Evolutionary conservation across 2,113 vertebrate species (phyloP), one percentile per base, ranked within the genome.

Genomic region (Antennarius striatus): DNA sequence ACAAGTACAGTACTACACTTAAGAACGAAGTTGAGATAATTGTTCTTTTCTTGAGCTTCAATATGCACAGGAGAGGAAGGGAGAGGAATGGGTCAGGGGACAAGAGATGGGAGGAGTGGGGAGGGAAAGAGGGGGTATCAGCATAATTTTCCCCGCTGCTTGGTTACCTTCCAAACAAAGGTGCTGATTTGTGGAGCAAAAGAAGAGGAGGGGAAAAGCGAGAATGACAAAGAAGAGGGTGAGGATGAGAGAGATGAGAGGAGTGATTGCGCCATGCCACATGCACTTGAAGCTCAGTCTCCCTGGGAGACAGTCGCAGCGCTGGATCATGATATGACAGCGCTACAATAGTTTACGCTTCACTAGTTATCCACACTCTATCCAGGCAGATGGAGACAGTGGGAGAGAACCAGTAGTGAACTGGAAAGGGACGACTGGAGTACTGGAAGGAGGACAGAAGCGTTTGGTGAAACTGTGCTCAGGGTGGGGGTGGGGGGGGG

Each of bases 81-180:
- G 60, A 52, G 64, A 84, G 59, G 55, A 68, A 57, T 76, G 81
- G 80, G 79, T 83, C 82, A 88, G 79, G 82, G 71, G 66, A 72
- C 66, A 79, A 22, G 66, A 70, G 49, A 65, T 70, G 56, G 50
- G n/a, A 64, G 36, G 74, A 63, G 61, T 69, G 58, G 52, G 68
- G 57, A 54, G 77, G 28, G 56, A 54, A 73, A 49, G 81, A 73
- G 69, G 77, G 71, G 66, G 81, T 68, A 86, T 75, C 55, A 86
- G 91, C 86, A 91, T 92, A 92, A 92, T 93, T 88, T 91, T 75
- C 63, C 66, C 0, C 57, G 89, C 90, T 92, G 91, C 93, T 92
- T 92, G 89, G 93, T 93, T 93, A 92, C 91, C 90, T 86, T 90
- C 86, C 90, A 93, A 93, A 92, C 93, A 93, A 90, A 92, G 90